Conservation (phyloP, 2,113 vertebrate species). For the Pyxicephalus adspersus region DNA sequence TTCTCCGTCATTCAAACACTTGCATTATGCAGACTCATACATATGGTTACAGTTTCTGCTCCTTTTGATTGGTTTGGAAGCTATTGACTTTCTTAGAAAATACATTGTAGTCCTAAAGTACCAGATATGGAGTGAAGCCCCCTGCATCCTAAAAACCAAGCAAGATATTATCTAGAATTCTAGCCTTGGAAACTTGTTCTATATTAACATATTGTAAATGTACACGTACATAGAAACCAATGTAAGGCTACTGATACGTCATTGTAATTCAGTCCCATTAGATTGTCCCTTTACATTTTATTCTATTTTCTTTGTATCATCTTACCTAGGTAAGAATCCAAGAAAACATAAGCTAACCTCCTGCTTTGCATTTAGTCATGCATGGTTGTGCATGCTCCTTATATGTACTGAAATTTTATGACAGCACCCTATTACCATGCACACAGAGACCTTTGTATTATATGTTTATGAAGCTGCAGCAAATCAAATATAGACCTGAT, state of each 20-base stretch:
- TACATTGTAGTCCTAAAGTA: conserved; percentile 6
- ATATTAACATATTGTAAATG: conserved; percentile 26
- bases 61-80: conserved; percentile 8
- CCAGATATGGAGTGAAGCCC: conserved; percentile 8
- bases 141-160: not conserved
- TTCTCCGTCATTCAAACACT: conserved; percentile 12
- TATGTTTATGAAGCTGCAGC: too few relatives aligned
- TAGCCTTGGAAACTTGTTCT: conserved; percentile 1
- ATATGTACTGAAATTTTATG: too few relatives aligned
- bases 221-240: not conserved
- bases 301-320: conserved; percentile 43
- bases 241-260: conserved; percentile 4
- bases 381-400: too few relatives aligned
- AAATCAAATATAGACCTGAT: too few relatives aligned
- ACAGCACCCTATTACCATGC: too few relatives aligned
- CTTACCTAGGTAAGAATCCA: conserved; percentile 34
- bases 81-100: not conserved
- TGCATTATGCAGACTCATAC: conserved; percentile 7
- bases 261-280: conserved; percentile 44
- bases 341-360: conserved; percentile 25
- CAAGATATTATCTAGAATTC: not conserved
- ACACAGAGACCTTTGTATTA: too few relatives aligned
- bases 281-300: conserved; percentile 29
- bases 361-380: too few relatives aligned
- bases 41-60: not conserved